Base-by-base conservation (phyloP, 2,113 vertebrate species). In the Lepus americanus region DNA sequence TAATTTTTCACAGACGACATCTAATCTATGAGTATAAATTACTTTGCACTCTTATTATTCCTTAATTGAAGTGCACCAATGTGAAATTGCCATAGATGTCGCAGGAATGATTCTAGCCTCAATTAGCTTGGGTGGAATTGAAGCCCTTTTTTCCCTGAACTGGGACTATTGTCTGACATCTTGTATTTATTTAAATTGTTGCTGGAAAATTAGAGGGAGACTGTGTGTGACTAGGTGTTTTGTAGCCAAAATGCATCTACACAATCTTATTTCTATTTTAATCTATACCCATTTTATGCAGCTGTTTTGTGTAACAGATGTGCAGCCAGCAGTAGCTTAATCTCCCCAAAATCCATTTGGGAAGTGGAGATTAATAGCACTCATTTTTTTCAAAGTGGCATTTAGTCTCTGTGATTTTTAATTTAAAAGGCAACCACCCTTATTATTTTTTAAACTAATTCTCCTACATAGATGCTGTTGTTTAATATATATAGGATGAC, bases 1-100 rank as follows among this genome's bases (percentile, higher is more conserved):
- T 31, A 92, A 98, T 99, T 98, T 99, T 98, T 99, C 98, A 98
- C 95, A 96, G 95, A 73, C 0, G 97, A 98, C 98, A 98, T 98
- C 97, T 98, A 98, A 98, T 99, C 98, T 98, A 98, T 98, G 98
- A 97, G 95, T 98, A 98, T 98, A 98, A 98, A 99, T 99, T 98
- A 98, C 98, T 98, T 98, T 98, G 96, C 97, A 97, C 96, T 98
- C 98, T 96, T 98, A 98, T 98, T 98, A 98, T 98, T 98, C 98
- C 97, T 98, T 99, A 99, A 99, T 98, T 98, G 98, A 98, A 98
- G 97, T 97, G 97, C 97, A 98, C 97, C 98, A 98, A 98, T 97
- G 98, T 98, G 98, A 98, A 98, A 98, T 98, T 98, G 97, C 97
- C 96, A 89, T 95, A 97, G 97, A 98, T 98, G 96, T 97, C 93